Evolutionary conservation across 2,113 vertebrate species (phyloP).

Genomic region (Gulo gulo): DNA sequence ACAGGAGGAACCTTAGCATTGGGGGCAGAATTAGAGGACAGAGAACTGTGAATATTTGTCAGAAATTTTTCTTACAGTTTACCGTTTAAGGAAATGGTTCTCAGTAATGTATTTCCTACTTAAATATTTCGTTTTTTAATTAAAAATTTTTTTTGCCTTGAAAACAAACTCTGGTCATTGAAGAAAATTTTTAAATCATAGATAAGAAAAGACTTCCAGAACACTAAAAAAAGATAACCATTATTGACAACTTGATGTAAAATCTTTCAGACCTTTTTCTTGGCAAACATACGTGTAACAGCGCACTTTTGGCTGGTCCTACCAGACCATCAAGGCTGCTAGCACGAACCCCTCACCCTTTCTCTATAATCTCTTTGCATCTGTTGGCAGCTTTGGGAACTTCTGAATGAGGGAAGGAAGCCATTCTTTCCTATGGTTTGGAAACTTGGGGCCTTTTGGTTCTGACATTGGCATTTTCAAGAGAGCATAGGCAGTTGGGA

Average conservation of each 20-base stretch:
- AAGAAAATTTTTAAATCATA: slow-evolving; percentile 32
- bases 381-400: not conserved
- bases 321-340: not conserved
- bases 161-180: not conserved
- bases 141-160: not conserved
- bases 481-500: not conserved
- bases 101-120: not conserved
- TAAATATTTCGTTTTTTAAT: not conserved
- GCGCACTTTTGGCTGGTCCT: not conserved
- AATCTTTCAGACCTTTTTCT: not conserved
- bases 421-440: not conserved
- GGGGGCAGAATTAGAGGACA: not conserved
- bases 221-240: not conserved
- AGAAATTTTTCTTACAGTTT: not conserved
- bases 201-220: not conserved
- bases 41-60: not conserved
- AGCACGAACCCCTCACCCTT: not conserved
- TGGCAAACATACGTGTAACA: not conserved
- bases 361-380: not conserved
- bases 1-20: not conserved
- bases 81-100: not conserved
- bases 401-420: not conserved
- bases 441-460: not conserved
- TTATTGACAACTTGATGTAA: not conserved
- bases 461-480: not conserved